A percentile compares a stretch with the other conserved stretches of the same genome.
Conservation (phyloP, 2,888 invertebrate species). For the Polylopha cassiicola region DNA sequence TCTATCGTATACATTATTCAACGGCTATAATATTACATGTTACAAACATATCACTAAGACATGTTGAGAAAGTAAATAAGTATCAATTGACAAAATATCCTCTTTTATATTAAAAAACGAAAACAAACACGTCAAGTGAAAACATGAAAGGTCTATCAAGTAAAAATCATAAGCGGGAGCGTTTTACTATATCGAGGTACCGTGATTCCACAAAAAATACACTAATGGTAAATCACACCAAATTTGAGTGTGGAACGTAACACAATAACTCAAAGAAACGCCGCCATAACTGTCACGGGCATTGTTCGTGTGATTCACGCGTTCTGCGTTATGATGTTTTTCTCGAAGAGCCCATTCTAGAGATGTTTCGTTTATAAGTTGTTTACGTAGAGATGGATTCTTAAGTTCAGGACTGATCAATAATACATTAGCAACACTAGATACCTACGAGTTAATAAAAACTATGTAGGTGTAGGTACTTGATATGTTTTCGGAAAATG, state of each 20-base stretch:
- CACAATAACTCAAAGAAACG: conserved; percentile 66
- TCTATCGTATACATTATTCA: not conserved
- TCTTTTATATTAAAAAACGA: too few species aligned
- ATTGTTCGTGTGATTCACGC: conserved; percentile 70
- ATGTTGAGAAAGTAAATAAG: too few species aligned
- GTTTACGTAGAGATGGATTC: conserved; percentile 18
- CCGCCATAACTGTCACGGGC: conserved; percentile 69
- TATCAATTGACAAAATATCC: too few species aligned
- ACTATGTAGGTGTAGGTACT: too few species aligned
- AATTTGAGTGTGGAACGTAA: conserved; percentile 55
- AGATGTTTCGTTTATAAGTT: conserved; percentile 21
- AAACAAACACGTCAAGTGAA: conserved; percentile 18
- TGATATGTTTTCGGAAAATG: too few species aligned
- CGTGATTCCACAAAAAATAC: conserved; percentile 49
- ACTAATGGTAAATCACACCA: conserved; percentile 64
- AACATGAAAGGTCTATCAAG: conserved; percentile 14
- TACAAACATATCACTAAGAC: too few species aligned
- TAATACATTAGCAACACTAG: too few species aligned
- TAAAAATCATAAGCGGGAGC: conserved; percentile 6
- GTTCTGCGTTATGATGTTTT: conserved; percentile 58
- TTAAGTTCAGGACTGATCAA: conserved; percentile 15
- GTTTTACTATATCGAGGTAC: conserved; percentile 9
- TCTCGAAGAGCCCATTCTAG: conserved; percentile 31
- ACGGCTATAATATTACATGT: too few species aligned
- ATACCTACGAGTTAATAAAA: too few species aligned